Base-by-base conservation (phyloP, 2,113 vertebrate genomes). In the Meleagris gallopavo region DNA sequence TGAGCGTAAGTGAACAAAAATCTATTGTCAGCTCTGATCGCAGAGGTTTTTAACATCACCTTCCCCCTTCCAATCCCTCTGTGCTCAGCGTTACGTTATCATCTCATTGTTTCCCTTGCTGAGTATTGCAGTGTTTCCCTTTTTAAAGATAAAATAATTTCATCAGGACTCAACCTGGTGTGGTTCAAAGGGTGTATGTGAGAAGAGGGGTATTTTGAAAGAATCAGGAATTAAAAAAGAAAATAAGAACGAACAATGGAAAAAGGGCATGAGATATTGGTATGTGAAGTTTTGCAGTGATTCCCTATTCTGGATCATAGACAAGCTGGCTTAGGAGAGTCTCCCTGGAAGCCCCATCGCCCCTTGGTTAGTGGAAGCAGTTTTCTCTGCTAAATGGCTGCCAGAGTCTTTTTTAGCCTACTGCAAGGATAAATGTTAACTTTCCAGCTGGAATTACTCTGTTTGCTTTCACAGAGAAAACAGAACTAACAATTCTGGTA, bases 401-500 rank as follows among this genome's bases (percentile, higher is more conserved):
- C 94, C 83, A 95, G 82, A 87, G 65, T 64, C 83, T 94, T 75
- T 88, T 89, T 65, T 75, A 90, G 77, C 87, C 81, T 72, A 78
- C 73, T 81, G 83, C 81, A 96, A 91, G 95, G 80, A 95, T 92
- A 88, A 95, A 91, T 80, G 85, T 91, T 91, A 79, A 94, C 93
- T 94, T 62, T 93, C 93, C 84, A 93, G 72, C 16, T 89, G 93
- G 83, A 97, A 89, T 90, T 74, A 70, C 75, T 93, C 40, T 94
- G 91, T 96, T 96, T 96, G 89, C 93, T 97, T 96, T 97, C 82
- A 65, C 89, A 78, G 69, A 30, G 58, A 89, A 93, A 95, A 94
- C 80, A 96, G 95, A 96, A 95, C 90, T 94, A 97, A 97, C 95
- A 90, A 94, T 96, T 74, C 89, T 93, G 88, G 96, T 96, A 94